phyloP scores from a whole-genome alignment of 2,113 vertebrate species.

The Phalacrocorax aristotelis region DNA sequence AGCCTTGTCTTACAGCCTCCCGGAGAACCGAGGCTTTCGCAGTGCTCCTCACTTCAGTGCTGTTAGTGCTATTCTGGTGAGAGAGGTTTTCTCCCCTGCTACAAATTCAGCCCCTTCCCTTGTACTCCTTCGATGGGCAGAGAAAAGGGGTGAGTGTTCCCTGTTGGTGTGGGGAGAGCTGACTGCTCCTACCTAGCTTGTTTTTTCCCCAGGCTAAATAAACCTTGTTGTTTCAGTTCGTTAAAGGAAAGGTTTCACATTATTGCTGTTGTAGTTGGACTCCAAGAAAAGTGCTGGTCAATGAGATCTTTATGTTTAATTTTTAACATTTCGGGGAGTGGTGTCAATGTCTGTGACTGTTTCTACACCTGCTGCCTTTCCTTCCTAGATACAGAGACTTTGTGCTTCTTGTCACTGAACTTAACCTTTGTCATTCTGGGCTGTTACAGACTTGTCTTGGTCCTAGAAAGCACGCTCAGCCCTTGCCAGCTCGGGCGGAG shows the following conservation, averaged over 20 bases:
- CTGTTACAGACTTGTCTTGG: background rate
- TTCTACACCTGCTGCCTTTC: background rate
- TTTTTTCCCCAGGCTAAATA: background rate
- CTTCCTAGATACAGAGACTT: fast-evolving
- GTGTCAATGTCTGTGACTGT: background rate
- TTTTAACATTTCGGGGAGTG: background rate
- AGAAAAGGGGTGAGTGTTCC: background rate
- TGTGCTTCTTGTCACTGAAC: background rate
- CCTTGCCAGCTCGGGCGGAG: background rate
- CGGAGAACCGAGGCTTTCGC: fast-evolving
- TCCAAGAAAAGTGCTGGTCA: background rate
- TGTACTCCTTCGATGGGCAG: fast-evolving
- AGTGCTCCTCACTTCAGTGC: background rate
- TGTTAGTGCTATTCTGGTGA: background rate
- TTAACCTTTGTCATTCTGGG: background rate
- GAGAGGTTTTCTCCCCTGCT: background rate
- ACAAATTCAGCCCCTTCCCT: background rate
- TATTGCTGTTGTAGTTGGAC: background rate
- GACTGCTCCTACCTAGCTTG: background rate
- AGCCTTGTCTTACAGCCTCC: background rate
- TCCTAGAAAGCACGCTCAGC: background rate
- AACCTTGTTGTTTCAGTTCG: background rate
- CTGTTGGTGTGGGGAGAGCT: background rate
- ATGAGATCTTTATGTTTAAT: background rate
- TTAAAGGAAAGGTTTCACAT: background rate